Evolutionary conservation across 2,797 vertebrate genomes (phyloP), one percentile per base, ranked within the genome.

Genomic region (Acrocephalus scirpaceus): DNA sequence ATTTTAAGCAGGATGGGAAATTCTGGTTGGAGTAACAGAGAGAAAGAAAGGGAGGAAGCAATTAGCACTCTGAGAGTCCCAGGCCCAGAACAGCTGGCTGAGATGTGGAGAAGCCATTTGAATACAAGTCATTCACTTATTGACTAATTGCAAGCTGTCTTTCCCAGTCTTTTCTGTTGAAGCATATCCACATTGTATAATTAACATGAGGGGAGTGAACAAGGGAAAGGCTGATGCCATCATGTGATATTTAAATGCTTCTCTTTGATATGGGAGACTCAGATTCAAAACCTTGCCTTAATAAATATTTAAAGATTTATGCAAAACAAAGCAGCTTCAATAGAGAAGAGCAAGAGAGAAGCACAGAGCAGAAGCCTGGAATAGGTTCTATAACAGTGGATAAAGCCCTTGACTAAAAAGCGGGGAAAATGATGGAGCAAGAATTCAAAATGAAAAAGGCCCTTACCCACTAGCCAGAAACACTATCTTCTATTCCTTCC

Each of bases 281-380:
- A 58, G 78, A 82, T 95, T 95, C 78, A 92, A 80, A 93, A 92
- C 65, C 54, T 86, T 67, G 71, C 81, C 51, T 86, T 83, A 70
- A 86, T 82, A 94, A 95, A 93, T 94, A 86, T 79, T 95, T 92
- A 53, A 93, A 88, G 60, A 58, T 34, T 53, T 92, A 74, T 72
- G 61, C 81, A 74, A 86, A 94, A 66, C 3, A 3, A 76, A 91
- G 29, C 48, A 64, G 85, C 53, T 90, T 81, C 48, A 67, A 47
- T 38, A 83, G 78, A 80, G 78, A 86, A 64, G 69, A 82, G 32
- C 56, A 65, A 58, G 36, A 87, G 56, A 58, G 53, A 71, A 47
- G 29, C 53, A 57, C 45, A 0, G 1, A 91, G 65, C 57, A 80
- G 65, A 87, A 74, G 48, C 36, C 48, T 67, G 29, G 69, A 61